Percentiles rank a stretch among this genome's conserved stretches.
Evolutionary conservation across 2,113 vertebrate species (phyloP).

Genomic region (Hippoglossus stenolepis): DNA sequence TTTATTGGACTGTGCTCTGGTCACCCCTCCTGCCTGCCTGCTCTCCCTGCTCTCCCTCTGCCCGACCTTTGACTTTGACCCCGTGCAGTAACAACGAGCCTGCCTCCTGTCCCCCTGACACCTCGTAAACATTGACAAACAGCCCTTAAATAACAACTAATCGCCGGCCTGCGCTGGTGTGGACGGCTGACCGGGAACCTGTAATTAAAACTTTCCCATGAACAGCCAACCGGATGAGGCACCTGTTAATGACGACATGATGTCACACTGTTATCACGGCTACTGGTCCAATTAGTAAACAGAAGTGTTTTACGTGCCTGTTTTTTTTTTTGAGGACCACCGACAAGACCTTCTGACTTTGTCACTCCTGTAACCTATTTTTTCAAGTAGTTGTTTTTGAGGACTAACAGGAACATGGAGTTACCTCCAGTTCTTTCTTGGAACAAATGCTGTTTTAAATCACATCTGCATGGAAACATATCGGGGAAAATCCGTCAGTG

Average conservation of each 20-base stretch:
- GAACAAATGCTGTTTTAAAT: slow-evolving; percentile 29
- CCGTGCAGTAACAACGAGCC: slow-evolving; percentile 32
- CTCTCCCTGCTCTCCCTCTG: slow-evolving; percentile 24
- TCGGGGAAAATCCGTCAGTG: not conserved
- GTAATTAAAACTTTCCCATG: slow-evolving; percentile 75
- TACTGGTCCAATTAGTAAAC: slow-evolving; percentile 75
- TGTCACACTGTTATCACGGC: slow-evolving; percentile 71
- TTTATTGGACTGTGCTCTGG: slow-evolving; percentile 51
- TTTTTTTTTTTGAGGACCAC: slow-evolving; percentile 32
- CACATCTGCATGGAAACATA: slow-evolving; percentile 17
- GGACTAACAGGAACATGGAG: slow-evolving; percentile 33
- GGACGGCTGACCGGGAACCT: slow-evolving; percentile 29
- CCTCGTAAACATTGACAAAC: slow-evolving; percentile 78
- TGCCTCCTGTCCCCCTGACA: slow-evolving; percentile 68
- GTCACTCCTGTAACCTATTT: slow-evolving; percentile 26
- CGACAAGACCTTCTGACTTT: slow-evolving; percentile 18
- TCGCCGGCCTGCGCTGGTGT: slow-evolving; percentile 42
- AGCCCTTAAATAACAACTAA: slow-evolving; percentile 69
- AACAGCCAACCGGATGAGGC: slow-evolving; percentile 63
- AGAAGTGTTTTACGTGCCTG: slow-evolving; percentile 58
- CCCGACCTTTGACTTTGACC: slow-evolving; percentile 69
- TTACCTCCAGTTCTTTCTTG: slow-evolving; percentile 4
- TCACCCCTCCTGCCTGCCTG: slow-evolving; percentile 4
- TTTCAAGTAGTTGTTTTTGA: slow-evolving; percentile 56
- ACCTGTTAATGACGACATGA: slow-evolving; percentile 79